Conservation (phyloP, 92 coral and sea anemone species). For the Zoanthus sansibaricus region DNA sequence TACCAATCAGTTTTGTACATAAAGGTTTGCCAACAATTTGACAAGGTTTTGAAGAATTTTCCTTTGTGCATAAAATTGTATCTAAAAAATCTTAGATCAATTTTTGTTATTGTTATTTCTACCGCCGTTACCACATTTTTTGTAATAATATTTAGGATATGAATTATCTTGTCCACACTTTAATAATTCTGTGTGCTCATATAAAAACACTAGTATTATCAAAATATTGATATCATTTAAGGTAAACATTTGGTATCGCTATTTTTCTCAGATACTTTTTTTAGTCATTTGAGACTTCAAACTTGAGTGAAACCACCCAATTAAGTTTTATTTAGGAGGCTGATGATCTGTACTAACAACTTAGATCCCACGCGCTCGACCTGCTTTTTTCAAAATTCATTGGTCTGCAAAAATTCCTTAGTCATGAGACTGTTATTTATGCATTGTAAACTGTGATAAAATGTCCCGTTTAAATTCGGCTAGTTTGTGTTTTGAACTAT, state of each 20-base stretch:
- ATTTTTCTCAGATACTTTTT: not conserved
- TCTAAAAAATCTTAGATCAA: too few species aligned
- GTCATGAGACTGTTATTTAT: conserved; percentile 8
- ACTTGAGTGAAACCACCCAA: not conserved
- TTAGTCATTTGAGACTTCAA: not conserved
- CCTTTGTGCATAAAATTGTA: too few species aligned
- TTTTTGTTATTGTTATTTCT: too few species aligned
- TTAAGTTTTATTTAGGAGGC: not conserved
- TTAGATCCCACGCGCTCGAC: not conserved
- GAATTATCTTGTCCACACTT: too few species aligned
- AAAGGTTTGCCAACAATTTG: too few species aligned
- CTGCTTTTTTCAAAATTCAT: conserved; percentile 1
- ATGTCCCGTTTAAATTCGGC: not conserved
- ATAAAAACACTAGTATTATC: too few species aligned
- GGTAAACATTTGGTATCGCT: not conserved
- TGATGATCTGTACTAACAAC: not conserved
- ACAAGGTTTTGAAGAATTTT: too few species aligned
- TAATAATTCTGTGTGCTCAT: too few species aligned
- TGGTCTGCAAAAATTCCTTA: conserved; percentile 39
- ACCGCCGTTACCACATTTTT: too few species aligned
- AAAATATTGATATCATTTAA: too few species aligned
- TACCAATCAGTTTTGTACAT: too few species aligned
- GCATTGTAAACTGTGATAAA: not conserved
- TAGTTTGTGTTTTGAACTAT: not conserved
- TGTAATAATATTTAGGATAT: too few species aligned